These are phyloP conservation scores for Morinoia aosen DNA, from an alignment of 2,888 invertebrate species.

Conservation along the genomic window DNA sequence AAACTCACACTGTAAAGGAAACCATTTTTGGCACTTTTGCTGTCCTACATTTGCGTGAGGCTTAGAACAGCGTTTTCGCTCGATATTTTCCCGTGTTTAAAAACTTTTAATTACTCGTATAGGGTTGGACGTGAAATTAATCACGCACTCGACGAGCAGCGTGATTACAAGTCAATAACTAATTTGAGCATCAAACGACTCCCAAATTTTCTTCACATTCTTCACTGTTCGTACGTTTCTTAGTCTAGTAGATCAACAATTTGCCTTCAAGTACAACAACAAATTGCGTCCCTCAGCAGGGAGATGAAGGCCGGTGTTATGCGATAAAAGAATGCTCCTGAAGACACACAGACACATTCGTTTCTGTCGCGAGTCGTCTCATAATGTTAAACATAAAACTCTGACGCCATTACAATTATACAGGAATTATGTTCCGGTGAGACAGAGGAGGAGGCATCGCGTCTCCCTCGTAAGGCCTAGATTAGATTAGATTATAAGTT, in stretches of 20 bases:
- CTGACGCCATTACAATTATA: no score
- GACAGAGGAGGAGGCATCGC: no score
- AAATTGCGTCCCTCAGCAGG: neutral
- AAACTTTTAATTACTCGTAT: neutral
- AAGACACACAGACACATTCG: neutral
- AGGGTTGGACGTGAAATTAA: neutral
- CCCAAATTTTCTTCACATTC: neutral
- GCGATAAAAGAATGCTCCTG: neutral
- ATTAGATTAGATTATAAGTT: no score
- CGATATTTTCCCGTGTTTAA: neutral
- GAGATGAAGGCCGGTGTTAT: neutral
- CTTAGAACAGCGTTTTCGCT: neutral
- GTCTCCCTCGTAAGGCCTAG: no score
- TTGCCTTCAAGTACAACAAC: neutral
- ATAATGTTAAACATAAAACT: no score
- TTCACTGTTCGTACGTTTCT: neutral
- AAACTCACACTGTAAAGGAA: neutral
- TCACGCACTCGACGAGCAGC: neutral
- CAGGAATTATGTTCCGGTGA: no score
- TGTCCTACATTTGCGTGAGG: neutral
- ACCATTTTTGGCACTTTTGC: neutral
- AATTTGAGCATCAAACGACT: neutral
- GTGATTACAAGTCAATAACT: neutral
- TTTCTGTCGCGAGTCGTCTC: neutral
- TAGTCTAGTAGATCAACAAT: neutral